Conservation (phyloP, 2,113 vertebrate species). For the Numenius arquata region DNA sequence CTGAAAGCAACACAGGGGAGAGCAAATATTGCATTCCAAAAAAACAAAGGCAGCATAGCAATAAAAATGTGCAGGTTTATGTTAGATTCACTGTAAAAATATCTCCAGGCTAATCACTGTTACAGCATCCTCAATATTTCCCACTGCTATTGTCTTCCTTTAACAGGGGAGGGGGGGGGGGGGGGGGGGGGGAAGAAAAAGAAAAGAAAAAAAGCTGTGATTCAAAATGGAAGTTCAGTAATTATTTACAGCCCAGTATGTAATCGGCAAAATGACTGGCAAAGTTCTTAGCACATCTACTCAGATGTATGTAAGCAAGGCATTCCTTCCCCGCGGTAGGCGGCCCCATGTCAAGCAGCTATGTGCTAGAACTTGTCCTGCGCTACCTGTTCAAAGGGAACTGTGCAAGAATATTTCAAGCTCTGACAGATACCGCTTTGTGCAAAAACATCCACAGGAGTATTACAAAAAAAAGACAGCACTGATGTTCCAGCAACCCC, state of each 20-base stretch:
- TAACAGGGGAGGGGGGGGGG: neutral
- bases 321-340: neutral
- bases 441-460: constrained; percentile 54
- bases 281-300: constrained; percentile 7
- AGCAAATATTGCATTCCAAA: neutral
- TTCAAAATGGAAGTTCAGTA: constrained; percentile 22
- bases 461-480: constrained; percentile 34
- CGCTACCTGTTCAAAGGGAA: constrained; percentile 60
- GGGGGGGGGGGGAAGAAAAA: too few relatives aligned
- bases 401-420: constrained; percentile 45
- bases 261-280: constrained; percentile 1
- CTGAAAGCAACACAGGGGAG: neutral
- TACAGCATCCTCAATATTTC: neutral
- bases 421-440: constrained; percentile 48
- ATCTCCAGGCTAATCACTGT: neutral
- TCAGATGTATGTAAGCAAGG: neutral
- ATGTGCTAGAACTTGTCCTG: constrained; percentile 54
- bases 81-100: neutral
- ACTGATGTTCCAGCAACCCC: constrained; percentile 46
- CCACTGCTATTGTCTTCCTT: neutral
- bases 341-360: constrained; percentile 2
- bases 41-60: neutral
- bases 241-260: neutral
- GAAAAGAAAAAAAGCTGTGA: neutral
- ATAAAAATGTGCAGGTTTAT: neutral